Evolutionary conservation across 2,888 invertebrate species (phyloP), one percentile per base, ranked within the genome.

Genomic region (Chymomyza fuscimana): DNA sequence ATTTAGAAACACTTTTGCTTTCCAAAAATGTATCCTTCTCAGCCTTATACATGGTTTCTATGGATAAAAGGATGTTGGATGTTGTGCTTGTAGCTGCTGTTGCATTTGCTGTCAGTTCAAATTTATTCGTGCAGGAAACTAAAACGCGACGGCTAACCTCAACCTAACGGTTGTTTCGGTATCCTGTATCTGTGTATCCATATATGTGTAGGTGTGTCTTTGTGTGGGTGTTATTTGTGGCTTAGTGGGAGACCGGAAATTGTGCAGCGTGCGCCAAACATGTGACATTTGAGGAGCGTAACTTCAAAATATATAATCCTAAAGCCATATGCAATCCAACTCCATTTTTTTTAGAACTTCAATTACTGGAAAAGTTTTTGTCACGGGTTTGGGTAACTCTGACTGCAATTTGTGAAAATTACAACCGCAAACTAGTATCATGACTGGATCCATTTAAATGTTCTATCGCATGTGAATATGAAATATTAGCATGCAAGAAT

Each of bases 401-500:
- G 25, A 2, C 25, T 25, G 50, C 22, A 29, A 60, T n/a, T 50
- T 78, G 77, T 74, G 73, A 73, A 78, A 78, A 65, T 66, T 19
- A 29, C 51, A 25, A 32, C 36, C 52, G 62, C 63, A 65, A 65
- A 40, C 32, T 67, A 32, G 7, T 32, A 67, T 74, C 73, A 80
- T 78, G 78, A 59, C 78, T 70, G 54, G 16, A 60, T 64, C 12
- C 70, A 67, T 70, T 74, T 67, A 68, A 72, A 69, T 58, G 60
- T 40, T 65, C 58, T 72, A 78, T 80, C 69, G 80, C 81, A 80
- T 80, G 80, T 54, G 67, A 61, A 51, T 32, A n/a, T 51, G 32
- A 79, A 68, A 80, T 80, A 80, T 80, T 73, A 73, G 67, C 73
- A 77, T 76, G 67, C 67, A 70, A 29, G 67, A 4, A 5, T 29